Evolutionary conservation across 2,113 vertebrate species (phyloP).

Genomic region (Bos taurus): ARS-UCD2.0 NC_037348.1:23699501-23700000

Average conservation of each 20-base stretch:
- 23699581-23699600: neutral
- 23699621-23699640: neutral
- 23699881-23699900: too few relatives aligned
- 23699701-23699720: neutral
- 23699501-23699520: neutral
- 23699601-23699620: neutral
- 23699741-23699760: neutral
- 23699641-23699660: neutral
- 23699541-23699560: neutral
- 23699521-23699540: neutral
- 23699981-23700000: neutral
- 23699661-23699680: neutral
- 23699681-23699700: accelerated
- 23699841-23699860: too few relatives aligned
- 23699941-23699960: neutral
- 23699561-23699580: neutral
- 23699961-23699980: neutral
- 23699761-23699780: too few relatives aligned
- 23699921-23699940: neutral
- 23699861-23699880: too few relatives aligned
- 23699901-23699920: too few relatives aligned
- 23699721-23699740: neutral
- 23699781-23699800: too few relatives aligned
- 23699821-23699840: too few relatives aligned
- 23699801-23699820: too few relatives aligned